Conservation (phyloP, 30 jellyfish, hydroid and myxozoan genomes). For the Rhopilema esculentum region DNA sequence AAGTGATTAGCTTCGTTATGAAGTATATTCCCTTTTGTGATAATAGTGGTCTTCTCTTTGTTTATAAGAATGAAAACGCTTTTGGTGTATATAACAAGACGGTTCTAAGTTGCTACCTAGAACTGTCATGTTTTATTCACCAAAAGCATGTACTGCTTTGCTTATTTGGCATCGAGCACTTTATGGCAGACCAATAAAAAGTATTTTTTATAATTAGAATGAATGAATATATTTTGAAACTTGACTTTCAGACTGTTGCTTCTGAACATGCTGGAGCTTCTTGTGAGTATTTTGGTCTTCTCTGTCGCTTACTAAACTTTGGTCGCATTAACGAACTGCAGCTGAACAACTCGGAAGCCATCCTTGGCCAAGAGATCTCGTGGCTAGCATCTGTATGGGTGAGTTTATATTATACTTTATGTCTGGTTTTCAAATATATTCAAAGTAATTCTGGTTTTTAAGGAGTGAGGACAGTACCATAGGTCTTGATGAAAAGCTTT, state of each 20-base stretch:
- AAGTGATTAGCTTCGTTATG: not conserved
- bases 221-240: not conserved
- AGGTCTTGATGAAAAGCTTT: too few species aligned
- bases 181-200: too few species aligned
- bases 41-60: too few species aligned
- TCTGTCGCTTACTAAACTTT: constrained; percentile 81
- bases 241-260: constrained; percentile 63
- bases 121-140: too few species aligned
- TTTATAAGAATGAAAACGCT: too few species aligned
- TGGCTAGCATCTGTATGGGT: constrained; percentile 83
- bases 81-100: too few species aligned
- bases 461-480: too few species aligned
- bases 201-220: too few species aligned
- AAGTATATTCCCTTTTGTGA: too few species aligned
- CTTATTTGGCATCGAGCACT: not conserved
- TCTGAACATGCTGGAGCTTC: constrained; percentile 77
- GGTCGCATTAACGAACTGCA: constrained; percentile 76
- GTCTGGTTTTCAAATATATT: too few species aligned
- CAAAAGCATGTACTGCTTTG: not conserved
- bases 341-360: constrained; percentile 71
- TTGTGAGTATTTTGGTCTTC: constrained; percentile 82
- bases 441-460: too few species aligned
- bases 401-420: not conserved
- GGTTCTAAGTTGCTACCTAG: too few species aligned
- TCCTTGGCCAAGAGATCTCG: constrained; percentile 76